phyloP scores from a whole-genome alignment of 2,113 vertebrate species.

The Datnioides undecimradiatus region DNA sequence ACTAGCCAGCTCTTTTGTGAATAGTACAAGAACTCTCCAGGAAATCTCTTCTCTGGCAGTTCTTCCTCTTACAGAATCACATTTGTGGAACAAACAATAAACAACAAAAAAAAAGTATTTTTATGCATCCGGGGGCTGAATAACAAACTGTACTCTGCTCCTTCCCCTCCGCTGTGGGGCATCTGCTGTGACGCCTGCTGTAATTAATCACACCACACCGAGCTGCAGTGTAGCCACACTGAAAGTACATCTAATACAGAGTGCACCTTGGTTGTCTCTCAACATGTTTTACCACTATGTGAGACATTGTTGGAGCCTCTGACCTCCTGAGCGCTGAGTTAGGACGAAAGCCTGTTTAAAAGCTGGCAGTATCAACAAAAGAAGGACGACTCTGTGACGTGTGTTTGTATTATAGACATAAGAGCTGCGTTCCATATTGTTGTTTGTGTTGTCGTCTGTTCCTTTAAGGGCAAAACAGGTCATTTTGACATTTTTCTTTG shows the following conservation, averaged over 20 bases:
- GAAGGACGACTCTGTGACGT: constrained; percentile 26
- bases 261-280: neutral
- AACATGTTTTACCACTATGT: neutral
- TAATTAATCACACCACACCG: constrained; percentile 22
- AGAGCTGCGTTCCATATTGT: constrained; percentile 49
- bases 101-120: constrained; percentile 10
- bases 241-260: neutral
- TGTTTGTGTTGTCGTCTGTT: constrained; percentile 51
- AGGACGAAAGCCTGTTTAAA: neutral
- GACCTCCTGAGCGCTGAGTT: constrained; percentile 3
- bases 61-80: constrained; percentile 14
- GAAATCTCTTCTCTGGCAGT: constrained; percentile 37
- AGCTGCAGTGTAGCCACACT: neutral
- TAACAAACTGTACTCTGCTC: neutral
- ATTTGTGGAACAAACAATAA: constrained; percentile 19
- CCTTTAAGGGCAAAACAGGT: constrained; percentile 66
- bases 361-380: neutral
- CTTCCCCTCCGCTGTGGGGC: neutral
- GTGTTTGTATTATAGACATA: constrained; percentile 70
- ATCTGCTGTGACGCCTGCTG: constrained; percentile 6
- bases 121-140: constrained; percentile 8
- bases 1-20: constrained; percentile 75
- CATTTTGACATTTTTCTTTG: constrained; percentile 35
- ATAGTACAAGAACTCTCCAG: constrained; percentile 62
- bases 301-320: neutral